Evolutionary conservation across 2,113 vertebrate species (phyloP), one percentile per base, ranked within the genome.

Genomic region (Puffinus mauretanicus): DNA sequence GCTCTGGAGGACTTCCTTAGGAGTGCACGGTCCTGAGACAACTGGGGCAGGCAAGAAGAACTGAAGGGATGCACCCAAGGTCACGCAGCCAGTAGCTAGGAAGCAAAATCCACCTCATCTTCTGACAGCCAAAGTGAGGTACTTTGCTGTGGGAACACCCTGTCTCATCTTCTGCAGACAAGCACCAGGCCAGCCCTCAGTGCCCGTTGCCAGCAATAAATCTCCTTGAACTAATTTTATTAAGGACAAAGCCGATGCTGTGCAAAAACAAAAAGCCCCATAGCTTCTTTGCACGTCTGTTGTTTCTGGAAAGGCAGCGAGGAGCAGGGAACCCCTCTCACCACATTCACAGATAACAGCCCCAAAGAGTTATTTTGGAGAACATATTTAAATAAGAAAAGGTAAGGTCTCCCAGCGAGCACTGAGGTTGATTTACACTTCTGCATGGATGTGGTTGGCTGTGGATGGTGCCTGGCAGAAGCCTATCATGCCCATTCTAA

Each of bases 181-280:
- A 84, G 57, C 77, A 91, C 57, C 67, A 91, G 91, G 61, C 75
- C 86, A 94, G 86, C 16, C 51, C 52, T 89, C 58, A 9, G 66
- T 47, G 83, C 84, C 88, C 64, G 20, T 82, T 96, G 82, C 90
- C 93, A 96, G 73, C 77, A 95, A 89, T 87, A 96, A 91, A 96
- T 85, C 91, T 96, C 90, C 88, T 93, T 91, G 90, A 93, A 92
- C 88, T 96, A 85, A 91, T 94, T 97, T 96, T 85, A 58, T 65
- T 61, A 88, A 94, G 83, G 88, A 91, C 84, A 97, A 96, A 92
- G 69, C 32, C 46, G 94, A 75, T 18, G 22, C 38, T 19, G 40
- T 34, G 19, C 0, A 13, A 8, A 13, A 52, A 9, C 18, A 44
- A 69, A 66, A 77, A 75, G 49, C 9, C 14, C 9, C 14, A 34